Percentiles rank a stretch among this genome's conserved stretches.
Evolutionary conservation across 2,113 vertebrate genomes (phyloP).

Genomic region (Atlantisia rogersi): DNA sequence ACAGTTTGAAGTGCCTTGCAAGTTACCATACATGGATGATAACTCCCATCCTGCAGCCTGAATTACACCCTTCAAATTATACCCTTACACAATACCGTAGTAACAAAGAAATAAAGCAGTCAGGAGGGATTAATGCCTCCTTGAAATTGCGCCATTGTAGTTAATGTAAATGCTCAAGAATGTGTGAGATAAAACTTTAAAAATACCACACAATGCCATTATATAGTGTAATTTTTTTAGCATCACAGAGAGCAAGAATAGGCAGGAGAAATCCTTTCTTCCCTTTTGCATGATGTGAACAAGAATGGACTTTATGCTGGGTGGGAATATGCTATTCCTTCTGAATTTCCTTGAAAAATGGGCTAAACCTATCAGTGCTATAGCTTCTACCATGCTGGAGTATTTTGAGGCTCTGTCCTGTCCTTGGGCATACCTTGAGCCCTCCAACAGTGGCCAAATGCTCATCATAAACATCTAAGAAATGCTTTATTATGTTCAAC

Average conservation of each 20-base stretch:
- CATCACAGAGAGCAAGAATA: not conserved
- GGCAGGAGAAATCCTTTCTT: not conserved
- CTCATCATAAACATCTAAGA: not conserved
- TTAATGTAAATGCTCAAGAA: not conserved
- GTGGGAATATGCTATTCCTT: accelerated
- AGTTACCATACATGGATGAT: not conserved
- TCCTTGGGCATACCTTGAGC: not conserved
- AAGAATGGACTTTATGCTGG: not conserved
- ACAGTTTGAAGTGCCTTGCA: not conserved
- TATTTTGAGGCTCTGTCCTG: not conserved
- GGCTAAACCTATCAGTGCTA: not conserved
- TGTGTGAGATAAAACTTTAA: not conserved
- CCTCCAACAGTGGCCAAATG: not conserved
- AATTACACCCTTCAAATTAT: not conserved
- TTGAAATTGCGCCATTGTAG: not conserved
- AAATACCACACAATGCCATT: too few relatives aligned
- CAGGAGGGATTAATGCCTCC: not conserved
- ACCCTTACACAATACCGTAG: not conserved
- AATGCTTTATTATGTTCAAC: not conserved
- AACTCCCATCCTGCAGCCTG: not conserved
- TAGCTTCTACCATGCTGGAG: not conserved
- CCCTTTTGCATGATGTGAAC: not conserved
- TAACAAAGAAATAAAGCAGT: not conserved
- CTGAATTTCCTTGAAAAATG: not conserved
- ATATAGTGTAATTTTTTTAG: not conserved